Conservation (phyloP, 2,888 invertebrate species). For the Galeruca laticollis region DNA sequence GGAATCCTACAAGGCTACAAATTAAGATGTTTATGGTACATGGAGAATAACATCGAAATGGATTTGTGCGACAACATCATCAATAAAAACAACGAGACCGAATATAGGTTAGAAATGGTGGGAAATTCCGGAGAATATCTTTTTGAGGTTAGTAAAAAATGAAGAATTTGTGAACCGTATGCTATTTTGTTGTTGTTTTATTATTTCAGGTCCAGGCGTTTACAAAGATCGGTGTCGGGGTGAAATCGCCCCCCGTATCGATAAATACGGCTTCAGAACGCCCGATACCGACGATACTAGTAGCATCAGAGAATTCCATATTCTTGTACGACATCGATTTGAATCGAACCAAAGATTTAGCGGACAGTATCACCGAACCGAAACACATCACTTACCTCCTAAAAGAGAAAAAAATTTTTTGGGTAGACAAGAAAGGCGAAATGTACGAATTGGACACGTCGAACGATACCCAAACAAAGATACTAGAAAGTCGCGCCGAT, state of each 20-base stretch:
- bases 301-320: slow-evolving; percentile 80
- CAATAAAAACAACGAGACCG: slow-evolving; percentile 69
- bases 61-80: slow-evolving; percentile 70
- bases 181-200: neutral
- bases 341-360: slow-evolving; percentile 69
- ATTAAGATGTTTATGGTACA: slow-evolving; percentile 74
- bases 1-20: slow-evolving; percentile 82
- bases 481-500: slow-evolving; percentile 71
- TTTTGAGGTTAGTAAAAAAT: slow-evolving; percentile 69
- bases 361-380: slow-evolving; percentile 76
- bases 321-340: slow-evolving; percentile 83
- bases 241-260: slow-evolving; percentile 74
- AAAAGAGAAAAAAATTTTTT: slow-evolving; percentile 81
- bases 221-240: slow-evolving; percentile 83
- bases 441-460: slow-evolving; percentile 71
- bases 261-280: slow-evolving; percentile 78
- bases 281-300: slow-evolving; percentile 83
- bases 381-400: slow-evolving; percentile 77
- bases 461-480: slow-evolving; percentile 70
- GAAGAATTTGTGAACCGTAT: no score
- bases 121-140: slow-evolving; percentile 75
- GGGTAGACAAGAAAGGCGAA: slow-evolving; percentile 84
- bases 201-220: slow-evolving; percentile 80
- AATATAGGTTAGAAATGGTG: slow-evolving; percentile 72
- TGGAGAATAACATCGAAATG: slow-evolving; percentile 65